These are phyloP conservation scores for Hydrotaea cyrtoneurina DNA, from an alignment of 2,888 invertebrate species.

Conservation along the genomic window DNA sequence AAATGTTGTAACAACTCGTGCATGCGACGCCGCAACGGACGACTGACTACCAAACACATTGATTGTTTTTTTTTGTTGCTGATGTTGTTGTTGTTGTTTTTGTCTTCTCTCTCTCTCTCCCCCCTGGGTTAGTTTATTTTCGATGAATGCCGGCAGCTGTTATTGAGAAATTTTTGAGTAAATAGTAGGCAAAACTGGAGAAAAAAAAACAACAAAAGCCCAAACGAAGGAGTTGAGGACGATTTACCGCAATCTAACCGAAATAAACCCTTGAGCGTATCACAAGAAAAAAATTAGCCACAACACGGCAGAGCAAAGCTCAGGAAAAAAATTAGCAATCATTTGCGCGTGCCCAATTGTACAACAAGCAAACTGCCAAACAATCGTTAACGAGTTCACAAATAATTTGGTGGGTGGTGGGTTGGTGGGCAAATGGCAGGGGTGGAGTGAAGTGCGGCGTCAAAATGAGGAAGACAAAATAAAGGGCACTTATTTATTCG, in stretches of 20 bases:
- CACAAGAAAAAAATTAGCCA: constrained; percentile 38
- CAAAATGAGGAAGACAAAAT: constrained; percentile 36
- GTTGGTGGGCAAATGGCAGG: background rate
- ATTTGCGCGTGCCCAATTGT: constrained; percentile 65
- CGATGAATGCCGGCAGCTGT: constrained; percentile 63
- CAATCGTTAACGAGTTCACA: constrained; percentile 35
- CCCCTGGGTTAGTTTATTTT: constrained; percentile 53
- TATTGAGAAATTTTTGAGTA: constrained; percentile 64
- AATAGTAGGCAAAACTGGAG: constrained; percentile 47
- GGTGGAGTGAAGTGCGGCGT: constrained; percentile 2
- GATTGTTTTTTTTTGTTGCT: constrained; percentile 26
- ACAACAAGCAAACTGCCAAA: constrained; percentile 19
- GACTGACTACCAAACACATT: constrained; percentile 30
- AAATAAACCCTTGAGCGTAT: constrained; percentile 65
- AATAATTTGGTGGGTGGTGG: constrained; percentile 6
- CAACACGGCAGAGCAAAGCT: constrained; percentile 45
- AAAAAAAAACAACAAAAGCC: constrained; percentile 5
- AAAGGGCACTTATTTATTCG: constrained; percentile 19
- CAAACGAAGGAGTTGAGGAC: constrained; percentile 54
- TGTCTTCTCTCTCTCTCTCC: background rate
- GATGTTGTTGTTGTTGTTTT: no score
- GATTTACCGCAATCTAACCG: constrained; percentile 64
- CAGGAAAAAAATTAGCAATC: constrained; percentile 36
- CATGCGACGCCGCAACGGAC: constrained; percentile 33
- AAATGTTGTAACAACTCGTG: constrained; percentile 66